Evolutionary conservation across 2,113 vertebrate genomes (phyloP).

Genomic region (human (Homo sapiens)): DNA sequence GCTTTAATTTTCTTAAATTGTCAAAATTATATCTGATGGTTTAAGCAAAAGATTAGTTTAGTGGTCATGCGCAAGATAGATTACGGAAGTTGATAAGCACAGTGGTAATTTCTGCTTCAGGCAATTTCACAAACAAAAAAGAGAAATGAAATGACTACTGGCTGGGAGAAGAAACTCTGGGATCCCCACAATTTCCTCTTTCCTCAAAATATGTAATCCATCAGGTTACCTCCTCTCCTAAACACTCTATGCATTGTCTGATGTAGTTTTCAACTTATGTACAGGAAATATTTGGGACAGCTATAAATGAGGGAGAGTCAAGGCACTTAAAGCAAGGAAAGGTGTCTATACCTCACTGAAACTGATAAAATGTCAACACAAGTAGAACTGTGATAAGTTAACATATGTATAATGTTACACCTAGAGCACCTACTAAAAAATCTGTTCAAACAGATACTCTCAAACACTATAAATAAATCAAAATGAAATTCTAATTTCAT

Average conservation of each 20-base stretch:
- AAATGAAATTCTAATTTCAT: background rate
- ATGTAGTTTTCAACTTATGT: background rate
- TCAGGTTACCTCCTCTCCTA: background rate
- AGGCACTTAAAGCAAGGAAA: background rate
- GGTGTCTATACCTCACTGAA: background rate
- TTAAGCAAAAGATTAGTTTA: background rate
- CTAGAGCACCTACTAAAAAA: background rate
- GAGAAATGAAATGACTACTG: background rate
- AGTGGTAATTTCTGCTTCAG: background rate
- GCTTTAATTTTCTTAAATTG: background rate
- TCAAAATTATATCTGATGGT: background rate
- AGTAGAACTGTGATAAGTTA: background rate
- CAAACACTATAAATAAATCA: background rate
- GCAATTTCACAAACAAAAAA: background rate
- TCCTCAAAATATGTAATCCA: background rate
- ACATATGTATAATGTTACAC: background rate
- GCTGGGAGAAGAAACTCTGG: background rate
- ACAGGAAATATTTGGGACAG: background rate
- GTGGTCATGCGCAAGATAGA: background rate
- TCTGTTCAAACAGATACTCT: background rate
- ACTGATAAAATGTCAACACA: background rate
- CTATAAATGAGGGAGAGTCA: background rate
- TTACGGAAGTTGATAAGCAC: constrained; percentile 17
- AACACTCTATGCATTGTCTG: background rate
- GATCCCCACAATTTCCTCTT: background rate